phyloP scores from a whole-genome alignment of 2,888 invertebrate genomes.

The Ligdia adustata region DNA sequence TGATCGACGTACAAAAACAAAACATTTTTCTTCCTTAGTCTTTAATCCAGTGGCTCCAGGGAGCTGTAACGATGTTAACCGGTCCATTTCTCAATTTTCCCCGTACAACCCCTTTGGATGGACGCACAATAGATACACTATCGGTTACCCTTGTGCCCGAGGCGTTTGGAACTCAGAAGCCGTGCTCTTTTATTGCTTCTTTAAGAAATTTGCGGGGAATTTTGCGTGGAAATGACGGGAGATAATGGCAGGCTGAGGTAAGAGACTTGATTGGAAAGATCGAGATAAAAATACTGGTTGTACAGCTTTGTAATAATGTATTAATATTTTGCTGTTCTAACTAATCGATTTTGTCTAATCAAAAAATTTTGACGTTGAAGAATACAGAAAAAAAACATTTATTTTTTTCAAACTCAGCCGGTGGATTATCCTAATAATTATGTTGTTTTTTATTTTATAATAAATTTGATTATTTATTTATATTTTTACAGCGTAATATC shows the following conservation, averaged over 20 bases:
- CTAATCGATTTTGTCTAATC: too few species aligned
- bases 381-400: too few species aligned
- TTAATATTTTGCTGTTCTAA: too few species aligned
- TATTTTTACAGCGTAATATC: too few species aligned
- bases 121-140: slow-evolving; percentile 65
- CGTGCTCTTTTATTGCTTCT: slow-evolving; percentile 72
- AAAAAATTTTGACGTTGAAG: too few species aligned
- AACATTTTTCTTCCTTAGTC: slow-evolving; percentile 74
- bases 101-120: slow-evolving; percentile 66
- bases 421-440: too few species aligned
- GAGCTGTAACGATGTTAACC: slow-evolving; percentile 80
- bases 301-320: background rate
- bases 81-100: slow-evolving; percentile 84
- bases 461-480: too few species aligned
- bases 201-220: slow-evolving; percentile 55
- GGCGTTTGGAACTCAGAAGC: slow-evolving; percentile 60
- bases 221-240: slow-evolving; percentile 33
- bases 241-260: slow-evolving; percentile 16
- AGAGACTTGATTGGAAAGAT: slow-evolving; percentile 1
- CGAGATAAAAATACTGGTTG: background rate
- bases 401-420: too few species aligned
- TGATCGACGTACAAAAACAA: slow-evolving; percentile 58
- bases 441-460: too few species aligned
- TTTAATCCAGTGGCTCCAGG: slow-evolving; percentile 67
- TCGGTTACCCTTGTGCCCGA: slow-evolving; percentile 72